Conservation (phyloP, 2,113 vertebrate genomes). For the Chaenogobius annularis region DNA sequence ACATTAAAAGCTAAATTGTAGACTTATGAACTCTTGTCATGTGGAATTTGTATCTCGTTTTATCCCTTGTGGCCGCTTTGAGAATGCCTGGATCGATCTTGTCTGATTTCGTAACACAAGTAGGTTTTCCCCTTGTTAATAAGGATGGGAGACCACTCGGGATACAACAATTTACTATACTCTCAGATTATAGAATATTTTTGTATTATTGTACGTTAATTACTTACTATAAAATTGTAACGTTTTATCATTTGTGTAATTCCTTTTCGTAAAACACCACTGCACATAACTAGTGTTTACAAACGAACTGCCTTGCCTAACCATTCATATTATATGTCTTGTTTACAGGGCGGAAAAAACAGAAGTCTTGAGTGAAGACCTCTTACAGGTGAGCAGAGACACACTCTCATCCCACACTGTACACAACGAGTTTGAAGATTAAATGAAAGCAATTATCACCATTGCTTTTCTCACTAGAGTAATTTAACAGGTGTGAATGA, state of each 20-base stretch:
- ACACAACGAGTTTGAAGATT: not conserved
- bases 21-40: too few relatives aligned
- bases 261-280: not conserved
- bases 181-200: too few relatives aligned
- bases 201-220: too few relatives aligned
- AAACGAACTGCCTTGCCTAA: not conserved
- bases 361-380: constrained; percentile 92
- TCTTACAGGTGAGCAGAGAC: constrained; percentile 85
- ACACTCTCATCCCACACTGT: not conserved
- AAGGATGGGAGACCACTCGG: not conserved
- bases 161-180: not conserved
- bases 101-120: not conserved
- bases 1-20: too few relatives aligned
- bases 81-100: not conserved
- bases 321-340: not conserved
- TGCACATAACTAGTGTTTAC: not conserved
- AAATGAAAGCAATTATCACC: constrained; percentile 1
- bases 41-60: too few relatives aligned
- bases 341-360: constrained; percentile 93
- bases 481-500: constrained; percentile 19
- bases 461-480: not conserved
- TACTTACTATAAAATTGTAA: not conserved
- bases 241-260: not conserved
- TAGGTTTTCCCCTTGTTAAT: not conserved
- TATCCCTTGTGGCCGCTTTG: not conserved